Evolutionary conservation across 2,113 vertebrate species (phyloP).

Genomic region (Mustela lutreola): DNA sequence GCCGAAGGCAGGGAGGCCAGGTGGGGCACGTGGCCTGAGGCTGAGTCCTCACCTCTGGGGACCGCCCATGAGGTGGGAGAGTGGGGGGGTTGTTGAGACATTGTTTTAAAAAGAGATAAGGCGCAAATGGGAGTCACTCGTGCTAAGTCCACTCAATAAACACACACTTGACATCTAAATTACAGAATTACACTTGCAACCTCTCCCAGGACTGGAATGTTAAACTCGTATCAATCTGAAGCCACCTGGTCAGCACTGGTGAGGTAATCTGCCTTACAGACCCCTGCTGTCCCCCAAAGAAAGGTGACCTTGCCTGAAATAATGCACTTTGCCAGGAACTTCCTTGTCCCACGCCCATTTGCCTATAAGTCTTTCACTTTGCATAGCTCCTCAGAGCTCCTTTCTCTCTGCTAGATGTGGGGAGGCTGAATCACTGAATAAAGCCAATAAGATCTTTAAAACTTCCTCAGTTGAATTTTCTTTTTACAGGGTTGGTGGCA

Average conservation of each 20-base stretch:
- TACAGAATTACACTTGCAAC: background rate
- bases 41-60: background rate
- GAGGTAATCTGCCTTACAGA: background rate
- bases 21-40: background rate
- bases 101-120: background rate
- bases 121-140: background rate
- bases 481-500: background rate
- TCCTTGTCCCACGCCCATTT: background rate
- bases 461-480: background rate
- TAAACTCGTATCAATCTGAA: background rate
- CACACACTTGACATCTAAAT: background rate
- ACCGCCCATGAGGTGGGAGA: background rate
- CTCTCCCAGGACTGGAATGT: background rate
- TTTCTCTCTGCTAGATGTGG: background rate
- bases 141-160: background rate
- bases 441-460: background rate
- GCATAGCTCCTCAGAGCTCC: background rate
- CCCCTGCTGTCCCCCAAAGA: background rate
- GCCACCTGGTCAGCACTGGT: background rate
- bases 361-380: background rate
- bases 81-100: too few relatives aligned
- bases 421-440: background rate
- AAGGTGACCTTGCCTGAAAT: background rate
- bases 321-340: background rate
- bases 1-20: accelerated